Evolutionary conservation across 37 sponge, comb jelly and placozoan genomes (phyloP), one percentile per base, ranked within the genome.

Genomic region (Axinella damicornis): DNA sequence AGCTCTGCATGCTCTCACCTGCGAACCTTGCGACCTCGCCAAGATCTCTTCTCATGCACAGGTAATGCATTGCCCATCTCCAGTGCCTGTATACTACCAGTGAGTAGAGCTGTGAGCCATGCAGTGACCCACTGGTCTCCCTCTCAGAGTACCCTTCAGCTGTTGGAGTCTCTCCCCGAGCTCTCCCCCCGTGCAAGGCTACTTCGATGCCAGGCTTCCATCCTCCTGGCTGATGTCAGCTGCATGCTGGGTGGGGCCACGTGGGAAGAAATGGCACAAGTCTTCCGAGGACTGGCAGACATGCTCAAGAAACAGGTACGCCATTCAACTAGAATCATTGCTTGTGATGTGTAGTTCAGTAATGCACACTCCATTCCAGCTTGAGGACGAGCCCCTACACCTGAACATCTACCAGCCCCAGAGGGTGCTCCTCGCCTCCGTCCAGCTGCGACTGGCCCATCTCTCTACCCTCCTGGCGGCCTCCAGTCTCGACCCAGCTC

Each of bases 221-320:
- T 87, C 19, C 80, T 87, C n/a, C 65, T 87, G 2, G 64, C 81
- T 36, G 87, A 87, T 30, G 77, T 40, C 78, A 77, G 41, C 32
- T 77, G 70, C 61, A 13, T 84, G 21, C 64, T 37, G 41, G 73
- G 53, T 52, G 20, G 22, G n/a, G 14, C 37, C 32, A 56, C 53
- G 0, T 21, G 38, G 21, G 57, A 30, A 13, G 78, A 85, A 53
- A 78, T 85, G 71, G 61, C 58, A 0, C 6, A 33, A 15, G 81
- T 79, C 0, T 87, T 73, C 28, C 18, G 35, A 36, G 81, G 87
- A 25, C 73, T 87, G 21, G 33, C 17, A 0, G 17, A 1, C 19
- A 60, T 40, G 64, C 55, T 87, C 6, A 46, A 64, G 52, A 61
- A 79, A 73, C 87, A 87, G 74, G 87, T 79, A 73, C 18, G 46